phyloP scores from a whole-genome alignment of 2,797 vertebrate genomes.

The Coracias cyanogaster region DNA sequence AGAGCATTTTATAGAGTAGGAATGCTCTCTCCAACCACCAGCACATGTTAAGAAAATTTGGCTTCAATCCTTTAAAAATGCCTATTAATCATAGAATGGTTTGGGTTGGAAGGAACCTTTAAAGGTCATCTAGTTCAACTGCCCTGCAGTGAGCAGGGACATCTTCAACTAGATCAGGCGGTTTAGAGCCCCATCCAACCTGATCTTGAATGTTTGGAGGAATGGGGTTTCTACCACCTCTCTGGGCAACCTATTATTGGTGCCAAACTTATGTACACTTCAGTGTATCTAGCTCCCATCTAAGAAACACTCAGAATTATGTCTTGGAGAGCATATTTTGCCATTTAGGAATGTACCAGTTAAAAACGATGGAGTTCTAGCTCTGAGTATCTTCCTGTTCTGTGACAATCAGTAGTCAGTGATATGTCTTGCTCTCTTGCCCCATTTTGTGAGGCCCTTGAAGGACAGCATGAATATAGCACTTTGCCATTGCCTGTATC shows the following conservation, averaged over 20 bases:
- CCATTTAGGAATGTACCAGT: not conserved
- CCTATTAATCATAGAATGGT: not conserved
- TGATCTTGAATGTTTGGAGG: not conserved
- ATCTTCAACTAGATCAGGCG: not conserved
- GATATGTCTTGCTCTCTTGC: not conserved
- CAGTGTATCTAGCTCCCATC: not conserved
- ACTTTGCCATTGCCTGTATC: not conserved
- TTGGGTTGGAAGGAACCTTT: not conserved
- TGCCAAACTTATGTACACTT: not conserved
- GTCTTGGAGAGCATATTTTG: not conserved
- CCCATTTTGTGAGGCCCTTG: rapidly evolving
- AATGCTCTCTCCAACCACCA: not conserved
- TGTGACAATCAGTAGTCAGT: not conserved
- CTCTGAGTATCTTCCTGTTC: not conserved
- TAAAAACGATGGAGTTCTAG: not conserved
- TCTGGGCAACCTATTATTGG: not conserved
- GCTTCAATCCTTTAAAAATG: not conserved
- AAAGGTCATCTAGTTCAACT: not conserved
- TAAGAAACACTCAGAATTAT: not conserved
- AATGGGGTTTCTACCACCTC: not conserved
- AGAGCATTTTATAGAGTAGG: not conserved
- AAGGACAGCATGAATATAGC: not conserved
- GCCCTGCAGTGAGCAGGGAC: not conserved
- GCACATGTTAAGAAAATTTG: not conserved
- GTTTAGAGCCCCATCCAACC: not conserved